Evolutionary conservation across 1,140 invertebrate species (phyloP).

Genomic region (Zaprionus camerounensis): DNA sequence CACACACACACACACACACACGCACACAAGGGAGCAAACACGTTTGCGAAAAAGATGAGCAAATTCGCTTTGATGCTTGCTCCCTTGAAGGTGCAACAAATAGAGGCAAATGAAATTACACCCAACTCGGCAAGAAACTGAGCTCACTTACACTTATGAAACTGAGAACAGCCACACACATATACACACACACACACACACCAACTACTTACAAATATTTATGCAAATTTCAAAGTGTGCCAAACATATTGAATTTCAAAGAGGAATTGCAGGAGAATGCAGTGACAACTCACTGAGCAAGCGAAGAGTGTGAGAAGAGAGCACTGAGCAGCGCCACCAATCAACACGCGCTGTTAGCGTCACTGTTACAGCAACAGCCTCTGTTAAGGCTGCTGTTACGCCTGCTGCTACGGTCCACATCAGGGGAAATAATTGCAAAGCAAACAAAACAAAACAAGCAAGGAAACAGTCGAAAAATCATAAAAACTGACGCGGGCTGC

Average conservation of each 20-base stretch:
- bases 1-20: slow-evolving; percentile 34
- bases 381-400: slow-evolving; percentile 2
- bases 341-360: background rate
- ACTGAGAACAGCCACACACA: background rate
- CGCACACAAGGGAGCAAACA: slow-evolving; percentile 16
- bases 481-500: slow-evolving; percentile 68
- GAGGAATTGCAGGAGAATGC: slow-evolving; percentile 42
- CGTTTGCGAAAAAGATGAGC: slow-evolving; percentile 19
- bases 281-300: slow-evolving; percentile 37
- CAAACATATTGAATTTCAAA: slow-evolving; percentile 69
- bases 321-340: slow-evolving; percentile 14
- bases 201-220: background rate
- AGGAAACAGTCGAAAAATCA: slow-evolving; percentile 53
- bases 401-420: slow-evolving; percentile 30
- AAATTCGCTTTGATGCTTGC: slow-evolving; percentile 32
- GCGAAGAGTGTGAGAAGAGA: slow-evolving; percentile 14
- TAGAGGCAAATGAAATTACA: slow-evolving; percentile 38
- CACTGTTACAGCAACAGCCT: background rate
- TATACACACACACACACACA: background rate
- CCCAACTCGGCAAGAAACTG: background rate
- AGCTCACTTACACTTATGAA: slow-evolving; percentile 1
- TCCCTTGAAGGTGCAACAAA: slow-evolving; percentile 34
- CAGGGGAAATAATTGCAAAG: slow-evolving; percentile 74
- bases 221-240: slow-evolving; percentile 45
- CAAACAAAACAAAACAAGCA: slow-evolving; percentile 55